Evolutionary conservation across 2,888 invertebrate genomes (phyloP).

Genomic region (Hypercompe scribonia): DNA sequence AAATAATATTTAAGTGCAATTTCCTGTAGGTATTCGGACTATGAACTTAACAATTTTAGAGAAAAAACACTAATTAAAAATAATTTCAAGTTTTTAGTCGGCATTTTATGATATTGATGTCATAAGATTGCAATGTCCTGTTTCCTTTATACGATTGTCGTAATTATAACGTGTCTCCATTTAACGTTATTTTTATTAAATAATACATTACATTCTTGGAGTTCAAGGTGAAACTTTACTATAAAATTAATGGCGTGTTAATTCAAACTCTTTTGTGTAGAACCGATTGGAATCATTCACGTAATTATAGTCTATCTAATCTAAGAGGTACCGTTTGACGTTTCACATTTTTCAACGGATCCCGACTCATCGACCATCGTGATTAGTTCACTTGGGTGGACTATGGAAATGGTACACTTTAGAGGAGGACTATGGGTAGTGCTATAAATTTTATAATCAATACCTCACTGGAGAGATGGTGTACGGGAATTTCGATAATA

Average conservation of each 20-base stretch:
- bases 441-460: no score
- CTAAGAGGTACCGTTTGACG: no score
- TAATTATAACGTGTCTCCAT: neutral
- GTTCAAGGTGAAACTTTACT: neutral
- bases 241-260: neutral
- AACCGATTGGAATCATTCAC: no score
- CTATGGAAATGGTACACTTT: no score
- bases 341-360: no score
- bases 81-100: neutral
- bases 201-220: neutral
- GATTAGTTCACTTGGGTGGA: no score
- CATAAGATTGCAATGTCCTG: neutral
- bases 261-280: no score
- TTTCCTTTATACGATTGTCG: neutral
- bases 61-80: neutral
- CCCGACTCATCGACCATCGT: no score
- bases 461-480: no score
- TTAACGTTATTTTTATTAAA: neutral
- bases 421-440: no score
- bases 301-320: no score
- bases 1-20: slow-evolving; percentile 13
- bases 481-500: no score
- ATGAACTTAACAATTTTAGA: neutral
- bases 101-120: neutral
- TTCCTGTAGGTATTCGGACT: slow-evolving; percentile 3